Base-by-base conservation (phyloP, 2,888 invertebrate genomes). In the Dinocampus coccinellae region DNA sequence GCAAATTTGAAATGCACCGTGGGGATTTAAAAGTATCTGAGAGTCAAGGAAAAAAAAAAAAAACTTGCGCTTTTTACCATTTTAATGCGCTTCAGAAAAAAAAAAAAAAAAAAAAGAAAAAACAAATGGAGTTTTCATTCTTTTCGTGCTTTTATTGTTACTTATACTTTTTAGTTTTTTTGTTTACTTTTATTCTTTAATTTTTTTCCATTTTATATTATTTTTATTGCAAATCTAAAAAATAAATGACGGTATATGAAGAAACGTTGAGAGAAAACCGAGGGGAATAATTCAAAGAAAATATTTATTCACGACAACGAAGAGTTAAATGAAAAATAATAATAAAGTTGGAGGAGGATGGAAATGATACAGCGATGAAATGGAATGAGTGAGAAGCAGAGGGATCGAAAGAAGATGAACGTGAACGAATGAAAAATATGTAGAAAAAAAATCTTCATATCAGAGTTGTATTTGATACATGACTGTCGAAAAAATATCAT, bases 261-360 rank as follows among this genome's bases (percentile, higher is more conserved):
- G 34, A 20, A 13, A 42, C 3, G 3, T 29, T 29, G 29, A 34
- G 11, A 66, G 16, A 16, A n/a, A 36, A 69, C 52, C 33, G 22
- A 34, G 34, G 36, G 61, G 52, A 64, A 53, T 34, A 36, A 57
- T 61, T 16, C 20, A 11, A 52, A 20, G 52, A 39, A 70, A 68
- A 73, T 71, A 71, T 71, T 73, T 65, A 65, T 69, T 60, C 53
- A 53, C 24, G 36, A 29, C n/a, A 29, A 58, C 16, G 47, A 39
- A 20, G n/a, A 16, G 42, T 33, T 11, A 10, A 24, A 39, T 24
- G 9, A 34, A 24, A 26, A 61, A 52, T 13, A 34, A 42, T 13
- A 26, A 60, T 60, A 13, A 68, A 60, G n/a, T n/a, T n/a, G n/a
- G n/a, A 13, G 61, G 61, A 11, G 34, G 34, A 29, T n/a, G 53